phyloP scores from a whole-genome alignment of 2,113 vertebrate genomes.

The rat (Rattus norvegicus) region DNA sequence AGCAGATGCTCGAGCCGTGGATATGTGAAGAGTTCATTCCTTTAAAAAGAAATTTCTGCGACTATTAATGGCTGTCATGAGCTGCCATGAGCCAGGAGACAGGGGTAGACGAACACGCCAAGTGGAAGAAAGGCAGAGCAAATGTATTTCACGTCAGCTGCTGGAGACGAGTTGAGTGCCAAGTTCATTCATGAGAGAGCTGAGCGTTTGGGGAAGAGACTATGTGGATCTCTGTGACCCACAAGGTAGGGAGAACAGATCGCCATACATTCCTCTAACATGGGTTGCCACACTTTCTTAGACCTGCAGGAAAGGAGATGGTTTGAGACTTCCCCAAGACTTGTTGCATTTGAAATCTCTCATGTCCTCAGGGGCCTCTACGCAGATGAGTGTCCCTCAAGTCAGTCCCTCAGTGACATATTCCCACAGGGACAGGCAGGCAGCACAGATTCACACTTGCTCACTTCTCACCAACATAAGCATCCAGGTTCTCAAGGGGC shows the following conservation, averaged over 20 bases:
- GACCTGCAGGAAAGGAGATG: neutral
- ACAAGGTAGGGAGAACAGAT: neutral
- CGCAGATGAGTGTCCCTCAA: neutral
- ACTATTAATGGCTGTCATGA: neutral
- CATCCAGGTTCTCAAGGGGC: neutral
- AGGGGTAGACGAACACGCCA: neutral
- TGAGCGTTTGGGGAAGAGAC: fast-evolving
- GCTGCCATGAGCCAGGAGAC: no score
- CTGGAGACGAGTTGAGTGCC: neutral
- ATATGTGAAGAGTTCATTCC: neutral
- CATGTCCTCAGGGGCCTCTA: no score
- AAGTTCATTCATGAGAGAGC: neutral
- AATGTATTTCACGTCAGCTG: neutral
- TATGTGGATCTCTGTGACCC: neutral
- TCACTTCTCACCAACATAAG: neutral
- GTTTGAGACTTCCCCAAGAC: neutral
- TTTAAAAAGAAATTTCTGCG: neutral
- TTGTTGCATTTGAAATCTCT: neutral
- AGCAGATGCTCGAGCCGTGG: neutral
- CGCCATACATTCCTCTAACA: no score
- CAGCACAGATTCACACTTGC: fast-evolving
- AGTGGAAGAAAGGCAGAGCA: neutral
- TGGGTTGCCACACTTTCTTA: neutral
- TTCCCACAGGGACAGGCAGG: neutral
- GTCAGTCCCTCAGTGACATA: no score